phyloP scores from a whole-genome alignment of 1,140 invertebrate genomes.

The Chrysopa pallens region DNA sequence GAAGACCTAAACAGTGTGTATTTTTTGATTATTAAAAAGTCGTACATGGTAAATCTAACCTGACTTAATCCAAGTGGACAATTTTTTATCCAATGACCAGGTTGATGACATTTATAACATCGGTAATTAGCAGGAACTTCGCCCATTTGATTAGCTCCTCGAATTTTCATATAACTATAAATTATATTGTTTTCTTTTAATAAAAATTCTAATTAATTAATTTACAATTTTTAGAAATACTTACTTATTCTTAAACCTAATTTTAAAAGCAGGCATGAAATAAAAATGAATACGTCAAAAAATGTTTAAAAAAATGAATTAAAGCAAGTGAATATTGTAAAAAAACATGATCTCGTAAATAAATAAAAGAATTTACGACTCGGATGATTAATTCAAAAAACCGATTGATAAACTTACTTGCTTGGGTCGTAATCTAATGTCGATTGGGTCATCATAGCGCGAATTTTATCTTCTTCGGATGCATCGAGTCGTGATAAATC shows the following conservation, averaged over 20 bases:
- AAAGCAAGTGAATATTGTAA: too few relatives aligned
- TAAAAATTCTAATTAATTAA: neutral
- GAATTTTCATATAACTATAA: constrained; percentile 69
- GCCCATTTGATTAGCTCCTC: constrained; percentile 69
- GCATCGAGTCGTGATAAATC: constrained; percentile 81
- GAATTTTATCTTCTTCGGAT: constrained; percentile 92
- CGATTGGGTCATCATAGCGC: constrained; percentile 91
- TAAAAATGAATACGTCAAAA: constrained; percentile 1
- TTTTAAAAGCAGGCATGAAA: constrained; percentile 2
- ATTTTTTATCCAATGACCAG: constrained; percentile 92
- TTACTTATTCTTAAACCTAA: constrained; percentile 9
- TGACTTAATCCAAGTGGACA: constrained; percentile 51
- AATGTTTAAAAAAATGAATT: neutral
- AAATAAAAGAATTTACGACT: neutral
- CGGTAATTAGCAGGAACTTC: constrained; percentile 76
- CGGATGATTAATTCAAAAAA: neutral
- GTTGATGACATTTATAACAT: constrained; percentile 83
- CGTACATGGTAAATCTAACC: constrained; percentile 23
- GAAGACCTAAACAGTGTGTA: too few relatives aligned
- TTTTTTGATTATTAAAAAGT: neutral
- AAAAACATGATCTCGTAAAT: neutral
- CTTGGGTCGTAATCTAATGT: constrained; percentile 92
- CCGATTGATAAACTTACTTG: constrained; percentile 47
- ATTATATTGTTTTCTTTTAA: neutral
- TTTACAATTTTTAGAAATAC: neutral